phyloP scores from a whole-genome alignment of 2,113 vertebrate species.

The Callopanchax toddi region DNA sequence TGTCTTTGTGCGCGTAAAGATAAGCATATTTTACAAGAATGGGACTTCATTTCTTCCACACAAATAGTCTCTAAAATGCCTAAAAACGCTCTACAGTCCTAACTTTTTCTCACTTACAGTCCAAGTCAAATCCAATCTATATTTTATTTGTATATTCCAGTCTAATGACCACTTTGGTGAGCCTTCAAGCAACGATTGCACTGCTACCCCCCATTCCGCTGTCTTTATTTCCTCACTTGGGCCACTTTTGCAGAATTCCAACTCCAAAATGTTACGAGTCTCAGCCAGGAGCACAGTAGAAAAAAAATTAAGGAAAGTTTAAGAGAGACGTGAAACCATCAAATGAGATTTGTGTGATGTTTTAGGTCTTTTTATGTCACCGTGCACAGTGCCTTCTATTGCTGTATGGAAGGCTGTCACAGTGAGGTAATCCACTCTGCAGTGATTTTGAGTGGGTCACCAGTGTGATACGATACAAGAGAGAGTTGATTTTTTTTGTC shows the following conservation, averaged over 20 bases:
- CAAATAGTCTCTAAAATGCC: not conserved
- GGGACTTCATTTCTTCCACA: slow-evolving; percentile 19
- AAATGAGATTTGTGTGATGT: no score
- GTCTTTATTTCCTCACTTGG: not conserved
- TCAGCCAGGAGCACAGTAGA: not conserved
- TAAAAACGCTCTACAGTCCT: not conserved
- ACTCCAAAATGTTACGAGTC: not conserved
- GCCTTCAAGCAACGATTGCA: not conserved
- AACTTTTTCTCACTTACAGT: not conserved
- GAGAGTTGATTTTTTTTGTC: no score
- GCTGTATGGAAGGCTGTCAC: no score
- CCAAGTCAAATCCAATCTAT: not conserved
- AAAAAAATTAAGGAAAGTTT: not conserved
- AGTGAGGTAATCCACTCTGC: no score
- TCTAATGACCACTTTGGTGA: not conserved
- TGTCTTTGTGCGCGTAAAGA: not conserved
- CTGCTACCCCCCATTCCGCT: not conserved
- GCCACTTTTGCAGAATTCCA: not conserved
- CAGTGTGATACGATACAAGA: no score
- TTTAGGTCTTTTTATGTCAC: no score
- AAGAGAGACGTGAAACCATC: not conserved
- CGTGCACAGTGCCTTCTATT: no score
- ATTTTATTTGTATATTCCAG: not conserved
- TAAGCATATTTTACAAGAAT: not conserved
- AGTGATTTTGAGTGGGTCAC: no score